Evolutionary conservation across 2,113 vertebrate species (phyloP), one percentile per base, ranked within the genome.

Genomic region (Hypocryptadius cinnamomeus): DNA sequence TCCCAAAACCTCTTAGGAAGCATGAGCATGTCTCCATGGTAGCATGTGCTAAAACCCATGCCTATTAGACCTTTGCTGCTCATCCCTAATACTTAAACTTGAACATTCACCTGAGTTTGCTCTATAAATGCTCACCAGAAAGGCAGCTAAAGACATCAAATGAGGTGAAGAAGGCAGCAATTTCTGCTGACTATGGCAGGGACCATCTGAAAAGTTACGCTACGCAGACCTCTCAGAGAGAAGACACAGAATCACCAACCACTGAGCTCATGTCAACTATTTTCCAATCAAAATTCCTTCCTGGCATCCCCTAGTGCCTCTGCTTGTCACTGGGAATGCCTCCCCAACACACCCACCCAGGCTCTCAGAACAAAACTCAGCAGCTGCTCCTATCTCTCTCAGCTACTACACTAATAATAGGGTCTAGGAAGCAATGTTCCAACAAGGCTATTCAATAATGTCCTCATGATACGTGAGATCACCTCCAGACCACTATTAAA

Each of bases 331-430:
- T 44, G 79, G 91, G 96, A 97, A 97, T 95, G 89, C 94, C 82
- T 94, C 42, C 66, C 85, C 94, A 95, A 93, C 92, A 96, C 91
- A 60, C 85, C 93, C 96, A 95, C 73, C 63, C 76, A 86, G 5
- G 92, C 93, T 87, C 94, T 91, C 87, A 18, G 66, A 90, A 79
- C 12, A 19, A 95, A 97, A 78, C 63, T 80, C 47, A 1, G 89
- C 96, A 97, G 96, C 97, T 97, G 97, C 20, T 97, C 95, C 69
- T 92, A 96, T 73, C 97, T 97, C 94, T 65, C 86, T 81, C 31
- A 7, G 71, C 89, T 87, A 80, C 48, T 48, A 78, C 77, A 92
- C 97, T 96, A 96, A 97, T 96, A 97, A 97, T 97, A 98, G 97
- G 85, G 94, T 69, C 78, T 93, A 96, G 96, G 96, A 97, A 97